Evolutionary conservation across 2,113 vertebrate genomes (phyloP), one percentile per base, ranked within the genome.

Genomic region (Ctenodactylus gundi): DNA sequence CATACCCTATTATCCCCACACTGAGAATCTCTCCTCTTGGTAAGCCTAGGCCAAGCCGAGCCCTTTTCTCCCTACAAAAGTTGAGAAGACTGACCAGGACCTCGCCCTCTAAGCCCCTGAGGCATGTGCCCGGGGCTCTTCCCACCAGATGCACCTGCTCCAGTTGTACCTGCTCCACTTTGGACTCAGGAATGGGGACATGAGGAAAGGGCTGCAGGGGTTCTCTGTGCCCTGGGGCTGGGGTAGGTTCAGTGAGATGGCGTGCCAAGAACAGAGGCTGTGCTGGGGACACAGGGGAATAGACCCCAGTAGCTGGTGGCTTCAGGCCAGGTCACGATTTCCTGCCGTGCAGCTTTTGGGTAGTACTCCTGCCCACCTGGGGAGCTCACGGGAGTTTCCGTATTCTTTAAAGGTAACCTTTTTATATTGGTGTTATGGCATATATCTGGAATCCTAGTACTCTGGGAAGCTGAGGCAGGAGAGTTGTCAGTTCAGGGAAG

Each of bases 231-330:
- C n/a, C 21, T 6, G 2, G 53, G 78, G 29, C 65, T 57, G 1
- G 31, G 46, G 75, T 29, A 64, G n/a, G 2, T 39, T 21, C 21
- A 4, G 18, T 55, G 7, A 72, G 31, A 29, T 14, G 1, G 6
- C n/a, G n/a, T n/a, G n/a, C n/a, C n/a, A 31, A 31, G 67, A 65
- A 10, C 64, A 44, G 23, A 58, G 36, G 44, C 1, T 0, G 9
- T 7, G 21, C n/a, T 7, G 15, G 10, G 0, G 36, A 21, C 13
- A 18, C 53, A 18, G 68, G 21, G 39, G 6, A 3, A 9, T 7
- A 0, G 51, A n/a, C n/a, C 5, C 11, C 29, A n/a, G 17, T 31
- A 12, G 21, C 77, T 41, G 29, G 41, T 15, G 68, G n/a, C n/a
- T n/a, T 41, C 25, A 7, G 41, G 68, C 13, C 0, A 15, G 68